These are phyloP conservation scores for Leptinotarsa haldemani DNA, from an alignment of 2,888 invertebrate genomes.

Conservation along the genomic window DNA sequence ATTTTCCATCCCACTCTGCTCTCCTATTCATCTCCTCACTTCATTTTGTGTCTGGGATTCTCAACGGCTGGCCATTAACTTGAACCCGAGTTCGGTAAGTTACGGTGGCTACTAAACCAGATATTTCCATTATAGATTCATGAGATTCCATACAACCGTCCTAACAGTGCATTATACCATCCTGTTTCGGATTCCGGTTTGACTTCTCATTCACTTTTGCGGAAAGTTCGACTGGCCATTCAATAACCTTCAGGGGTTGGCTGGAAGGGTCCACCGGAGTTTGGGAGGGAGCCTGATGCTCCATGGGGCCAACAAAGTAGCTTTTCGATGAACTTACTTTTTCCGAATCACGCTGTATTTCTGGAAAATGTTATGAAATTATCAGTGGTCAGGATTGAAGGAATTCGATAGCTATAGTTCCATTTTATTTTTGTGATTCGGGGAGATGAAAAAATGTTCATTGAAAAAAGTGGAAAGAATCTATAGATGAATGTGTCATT, in stretches of 20 bases:
- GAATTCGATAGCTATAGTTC: too few species aligned
- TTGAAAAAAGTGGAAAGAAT: too few species aligned
- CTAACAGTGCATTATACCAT: constrained; percentile 57
- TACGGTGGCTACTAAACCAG: constrained; percentile 28
- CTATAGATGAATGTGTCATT: too few species aligned
- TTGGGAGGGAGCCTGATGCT: neutral
- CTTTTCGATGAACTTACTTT: too few species aligned
- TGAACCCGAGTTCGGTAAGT: constrained; percentile 39
- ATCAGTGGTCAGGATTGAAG: too few species aligned
- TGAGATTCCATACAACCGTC: constrained; percentile 58
- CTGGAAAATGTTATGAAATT: too few species aligned
- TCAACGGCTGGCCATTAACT: constrained; percentile 56
- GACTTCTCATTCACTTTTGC: constrained; percentile 56
- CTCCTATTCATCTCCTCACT: constrained; percentile 16
- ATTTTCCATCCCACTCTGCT: neutral
- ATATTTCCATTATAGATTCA: constrained; percentile 55
- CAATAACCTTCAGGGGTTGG: constrained; percentile 51
- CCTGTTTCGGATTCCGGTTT: constrained; percentile 53
- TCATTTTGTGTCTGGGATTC: constrained; percentile 53
- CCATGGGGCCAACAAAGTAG: neutral
- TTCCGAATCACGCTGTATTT: too few species aligned
- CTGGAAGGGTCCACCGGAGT: neutral
- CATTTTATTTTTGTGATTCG: too few species aligned
- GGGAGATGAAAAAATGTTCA: too few species aligned
- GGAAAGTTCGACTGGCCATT: constrained; percentile 55